These are phyloP conservation scores for Emmelina monodactyla DNA, from an alignment of 2,888 invertebrate species.

Conservation along the genomic window DNA sequence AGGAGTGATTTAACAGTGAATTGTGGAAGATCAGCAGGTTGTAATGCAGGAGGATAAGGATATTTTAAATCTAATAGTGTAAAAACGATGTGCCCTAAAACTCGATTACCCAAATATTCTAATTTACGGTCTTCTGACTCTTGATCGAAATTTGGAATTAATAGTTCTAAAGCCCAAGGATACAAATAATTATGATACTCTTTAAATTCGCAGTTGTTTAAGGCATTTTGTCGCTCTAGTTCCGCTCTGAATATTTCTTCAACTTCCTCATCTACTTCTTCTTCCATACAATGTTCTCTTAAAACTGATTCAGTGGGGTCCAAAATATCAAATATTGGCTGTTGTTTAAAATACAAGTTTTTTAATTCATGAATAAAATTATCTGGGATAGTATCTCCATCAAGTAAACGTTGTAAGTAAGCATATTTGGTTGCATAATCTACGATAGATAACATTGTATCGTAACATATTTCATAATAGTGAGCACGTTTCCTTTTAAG, in stretches of 20 bases:
- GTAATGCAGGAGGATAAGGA: constrained; percentile 36
- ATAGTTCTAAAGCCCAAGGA: constrained; percentile 60
- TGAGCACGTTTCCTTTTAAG: constrained; percentile 51
- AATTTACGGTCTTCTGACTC: constrained; percentile 47
- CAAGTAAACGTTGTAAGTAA: constrained; percentile 49
- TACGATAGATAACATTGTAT: constrained; percentile 59
- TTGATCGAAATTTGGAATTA: constrained; percentile 44
- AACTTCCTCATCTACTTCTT: constrained; percentile 27
- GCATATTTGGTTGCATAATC: constrained; percentile 61
- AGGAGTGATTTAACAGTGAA: constrained; percentile 44
- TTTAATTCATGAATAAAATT: constrained; percentile 65
- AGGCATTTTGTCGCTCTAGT: constrained; percentile 53
- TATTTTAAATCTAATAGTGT: constrained; percentile 58
- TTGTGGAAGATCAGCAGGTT: constrained; percentile 38
- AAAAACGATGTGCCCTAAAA: constrained; percentile 62
- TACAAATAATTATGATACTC: constrained; percentile 60
- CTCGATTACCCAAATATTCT: constrained; percentile 44
- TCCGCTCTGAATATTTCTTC: constrained; percentile 56
- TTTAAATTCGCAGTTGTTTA: constrained; percentile 63
- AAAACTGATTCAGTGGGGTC: constrained; percentile 43
- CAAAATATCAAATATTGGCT: constrained; percentile 60
- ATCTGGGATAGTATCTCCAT: constrained; percentile 45
- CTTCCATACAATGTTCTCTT: constrained; percentile 30
- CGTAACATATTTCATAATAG: constrained; percentile 56
- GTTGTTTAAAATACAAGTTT: constrained; percentile 57